Evolutionary conservation across 2,797 vertebrate genomes (phyloP).

Genomic region (Acridotheres tristis): DNA sequence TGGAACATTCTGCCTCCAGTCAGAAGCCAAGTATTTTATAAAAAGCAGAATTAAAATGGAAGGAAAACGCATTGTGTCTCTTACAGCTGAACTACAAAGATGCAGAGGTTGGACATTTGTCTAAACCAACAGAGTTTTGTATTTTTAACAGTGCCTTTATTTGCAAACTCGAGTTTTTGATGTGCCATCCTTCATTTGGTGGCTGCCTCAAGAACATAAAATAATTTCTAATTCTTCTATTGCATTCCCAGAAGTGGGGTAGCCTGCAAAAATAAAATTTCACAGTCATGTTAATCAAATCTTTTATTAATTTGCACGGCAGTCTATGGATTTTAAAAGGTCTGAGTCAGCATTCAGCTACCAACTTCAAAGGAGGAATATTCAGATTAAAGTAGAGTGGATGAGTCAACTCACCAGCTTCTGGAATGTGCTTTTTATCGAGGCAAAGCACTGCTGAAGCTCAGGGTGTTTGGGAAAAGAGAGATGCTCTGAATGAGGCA

Average conservation of each 20-base stretch:
- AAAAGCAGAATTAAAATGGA: not conserved
- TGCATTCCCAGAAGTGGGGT: not conserved
- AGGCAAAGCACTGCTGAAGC: not conserved
- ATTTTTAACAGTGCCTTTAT: not conserved
- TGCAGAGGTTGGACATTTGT: not conserved
- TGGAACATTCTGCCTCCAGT: not conserved
- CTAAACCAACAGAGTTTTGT: not conserved
- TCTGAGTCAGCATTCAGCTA: constrained; percentile 27
- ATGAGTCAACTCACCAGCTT: constrained; percentile 49
- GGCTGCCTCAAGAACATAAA: not conserved
- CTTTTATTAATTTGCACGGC: not conserved
- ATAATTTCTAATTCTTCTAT: not conserved
- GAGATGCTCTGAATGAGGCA: not conserved
- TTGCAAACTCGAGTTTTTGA: not conserved
- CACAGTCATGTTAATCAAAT: not conserved
- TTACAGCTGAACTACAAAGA: not conserved
- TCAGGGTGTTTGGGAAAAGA: not conserved
- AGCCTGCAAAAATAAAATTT: not conserved
- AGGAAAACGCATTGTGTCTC: not conserved
- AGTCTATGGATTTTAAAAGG: not conserved
- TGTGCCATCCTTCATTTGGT: not conserved
- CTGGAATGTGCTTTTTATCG: constrained; percentile 27
- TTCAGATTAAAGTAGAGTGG: not conserved
- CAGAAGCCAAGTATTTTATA: not conserved
- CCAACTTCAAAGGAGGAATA: constrained; percentile 12